Conservation (phyloP, 2,113 vertebrate species). For the Ciconia boyciana region DNA sequence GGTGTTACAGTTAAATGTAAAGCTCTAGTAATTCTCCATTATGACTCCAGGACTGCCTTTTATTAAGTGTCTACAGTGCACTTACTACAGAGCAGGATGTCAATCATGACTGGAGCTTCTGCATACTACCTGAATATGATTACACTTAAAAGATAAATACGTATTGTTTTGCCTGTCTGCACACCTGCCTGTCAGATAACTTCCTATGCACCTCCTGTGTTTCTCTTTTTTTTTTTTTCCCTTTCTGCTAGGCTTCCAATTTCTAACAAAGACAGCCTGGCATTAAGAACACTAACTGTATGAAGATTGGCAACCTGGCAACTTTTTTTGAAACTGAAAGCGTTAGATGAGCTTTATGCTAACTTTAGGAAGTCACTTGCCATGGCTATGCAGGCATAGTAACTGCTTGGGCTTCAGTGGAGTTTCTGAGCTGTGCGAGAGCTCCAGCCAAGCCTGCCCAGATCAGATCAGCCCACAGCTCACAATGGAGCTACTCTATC, state of each 20-base stretch:
- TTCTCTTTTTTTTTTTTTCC: fast-evolving
- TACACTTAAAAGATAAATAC: neutral
- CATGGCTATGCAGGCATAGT: neutral
- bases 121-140: neutral
- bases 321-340: neutral
- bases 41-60: neutral
- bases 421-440: neutral
- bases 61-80: neutral
- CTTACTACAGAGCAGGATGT: neutral
- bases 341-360: neutral
- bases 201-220: neutral
- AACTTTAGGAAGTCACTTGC: neutral
- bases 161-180: neutral
- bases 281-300: neutral
- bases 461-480: neutral
- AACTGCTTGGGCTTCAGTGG: neutral
- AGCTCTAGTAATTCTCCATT: slow-evolving; percentile 3
- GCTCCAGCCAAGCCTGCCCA: fast-evolving
- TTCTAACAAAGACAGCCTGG: neutral
- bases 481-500: neutral
- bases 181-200: neutral
- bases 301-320: fast-evolving
- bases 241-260: neutral
- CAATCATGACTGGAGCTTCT: neutral
- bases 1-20: neutral